Evolutionary conservation across 2,113 vertebrate genomes (phyloP).

Genomic region (Vidua chalybeata): DNA sequence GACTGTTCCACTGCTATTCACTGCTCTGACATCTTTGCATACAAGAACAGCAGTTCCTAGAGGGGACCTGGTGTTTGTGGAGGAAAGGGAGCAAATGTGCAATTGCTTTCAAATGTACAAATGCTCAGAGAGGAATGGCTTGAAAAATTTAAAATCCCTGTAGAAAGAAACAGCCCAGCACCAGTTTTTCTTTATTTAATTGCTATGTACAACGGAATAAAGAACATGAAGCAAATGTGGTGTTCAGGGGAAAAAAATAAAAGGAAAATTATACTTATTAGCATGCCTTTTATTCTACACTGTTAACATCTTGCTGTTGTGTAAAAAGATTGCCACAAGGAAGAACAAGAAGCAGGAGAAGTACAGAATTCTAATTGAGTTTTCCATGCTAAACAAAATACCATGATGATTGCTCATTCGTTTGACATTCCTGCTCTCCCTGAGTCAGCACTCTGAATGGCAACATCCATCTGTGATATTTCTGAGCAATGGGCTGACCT

Average conservation of each 20-base stretch:
- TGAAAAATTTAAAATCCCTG: background rate
- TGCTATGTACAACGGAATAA: background rate
- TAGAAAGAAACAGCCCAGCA: background rate
- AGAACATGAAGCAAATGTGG: background rate
- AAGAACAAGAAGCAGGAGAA: background rate
- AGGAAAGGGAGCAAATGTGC: background rate
- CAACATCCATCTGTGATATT: background rate
- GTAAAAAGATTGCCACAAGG: background rate
- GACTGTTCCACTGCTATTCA: background rate
- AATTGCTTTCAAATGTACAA: background rate
- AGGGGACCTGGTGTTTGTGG: background rate
- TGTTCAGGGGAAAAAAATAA: background rate
- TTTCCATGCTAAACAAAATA: background rate
- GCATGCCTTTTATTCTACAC: background rate
- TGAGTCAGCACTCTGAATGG: slow-evolving; percentile 3
- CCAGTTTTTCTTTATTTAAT: background rate
- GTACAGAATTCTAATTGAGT: background rate
- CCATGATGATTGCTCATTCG: background rate
- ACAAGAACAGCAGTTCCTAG: background rate
- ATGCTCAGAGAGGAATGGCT: background rate
- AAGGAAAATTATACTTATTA: background rate
- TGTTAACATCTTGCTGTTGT: background rate
- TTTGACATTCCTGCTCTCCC: background rate
- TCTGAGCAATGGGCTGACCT: background rate
- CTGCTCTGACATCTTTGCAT: background rate